These are phyloP conservation scores for Drosophila pruinosa DNA, from an alignment of 1,140 invertebrate species.

Conservation along the genomic window DNA sequence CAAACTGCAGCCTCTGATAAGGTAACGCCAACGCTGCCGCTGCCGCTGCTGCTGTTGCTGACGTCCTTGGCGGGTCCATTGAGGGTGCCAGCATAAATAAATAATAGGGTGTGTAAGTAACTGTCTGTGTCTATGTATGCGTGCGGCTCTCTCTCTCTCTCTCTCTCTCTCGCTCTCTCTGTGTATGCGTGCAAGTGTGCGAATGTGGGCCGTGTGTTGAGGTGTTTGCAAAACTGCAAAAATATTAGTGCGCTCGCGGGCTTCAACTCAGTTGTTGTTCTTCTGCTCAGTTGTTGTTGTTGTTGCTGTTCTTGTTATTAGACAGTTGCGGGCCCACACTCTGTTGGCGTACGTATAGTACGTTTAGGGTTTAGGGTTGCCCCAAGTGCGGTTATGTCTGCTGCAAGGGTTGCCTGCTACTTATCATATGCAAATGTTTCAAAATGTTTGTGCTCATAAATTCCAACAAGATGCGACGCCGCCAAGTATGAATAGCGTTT, in stretches of 20 bases:
- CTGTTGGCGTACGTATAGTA: not conserved
- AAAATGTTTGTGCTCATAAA: conserved; percentile 52
- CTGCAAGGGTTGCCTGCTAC: conserved; percentile 28
- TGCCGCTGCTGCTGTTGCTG: not conserved
- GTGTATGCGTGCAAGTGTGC: not conserved
- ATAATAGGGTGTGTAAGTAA: conserved; percentile 47
- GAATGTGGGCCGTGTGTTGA: conserved; percentile 9
- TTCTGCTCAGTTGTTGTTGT: conserved; percentile 1
- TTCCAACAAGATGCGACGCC: conserved; percentile 11
- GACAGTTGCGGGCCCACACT: not conserved
- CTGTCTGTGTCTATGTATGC: not conserved
- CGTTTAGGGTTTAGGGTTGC: not conserved
- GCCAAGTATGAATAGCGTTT: conserved; percentile 28
- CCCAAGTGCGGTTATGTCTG: not conserved
- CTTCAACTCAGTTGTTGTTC: conserved; percentile 9
- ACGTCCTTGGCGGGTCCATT: conserved; percentile 34
- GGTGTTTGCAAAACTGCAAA: conserved; percentile 41
- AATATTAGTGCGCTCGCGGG: conserved; percentile 42
- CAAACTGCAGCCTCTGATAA: conserved; percentile 39
- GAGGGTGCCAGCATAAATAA: conserved; percentile 50
- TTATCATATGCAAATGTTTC: conserved; percentile 64
- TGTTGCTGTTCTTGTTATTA: conserved; percentile 6
- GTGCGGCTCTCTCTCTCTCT: not conserved
- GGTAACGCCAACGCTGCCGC: not conserved
- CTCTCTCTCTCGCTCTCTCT: too few species aligned